Evolutionary conservation across 2,888 invertebrate genomes (phyloP).

Genomic region (Eremobia ochroleuca): DNA sequence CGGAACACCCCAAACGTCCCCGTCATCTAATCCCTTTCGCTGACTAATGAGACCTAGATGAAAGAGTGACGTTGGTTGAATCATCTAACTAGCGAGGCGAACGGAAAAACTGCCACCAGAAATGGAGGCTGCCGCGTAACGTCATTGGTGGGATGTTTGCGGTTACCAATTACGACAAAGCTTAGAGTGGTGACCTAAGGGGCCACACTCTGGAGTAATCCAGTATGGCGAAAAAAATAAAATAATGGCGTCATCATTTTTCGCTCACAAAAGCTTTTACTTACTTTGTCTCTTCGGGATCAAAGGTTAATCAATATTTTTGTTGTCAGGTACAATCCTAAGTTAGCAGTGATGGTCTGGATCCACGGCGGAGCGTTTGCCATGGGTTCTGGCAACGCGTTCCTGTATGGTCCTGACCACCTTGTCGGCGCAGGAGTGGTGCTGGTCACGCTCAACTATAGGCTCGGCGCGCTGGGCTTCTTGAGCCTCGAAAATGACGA

Average conservation of each 20-base stretch:
- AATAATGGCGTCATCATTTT: neutral
- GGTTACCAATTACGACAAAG: slow-evolving; percentile 4
- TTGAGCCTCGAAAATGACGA: slow-evolving; percentile 92
- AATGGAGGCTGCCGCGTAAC: neutral
- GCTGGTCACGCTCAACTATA: slow-evolving; percentile 92
- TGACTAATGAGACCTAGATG: slow-evolving; percentile 15
- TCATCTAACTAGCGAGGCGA: slow-evolving; percentile 3
- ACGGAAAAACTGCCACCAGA: neutral
- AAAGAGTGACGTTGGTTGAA: slow-evolving; percentile 15
- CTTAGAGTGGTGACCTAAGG: neutral
- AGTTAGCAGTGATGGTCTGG: slow-evolving; percentile 92
- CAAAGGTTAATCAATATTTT: neutral
- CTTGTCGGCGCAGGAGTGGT: slow-evolving; percentile 91
- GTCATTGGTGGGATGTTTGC: slow-evolving; percentile 15
- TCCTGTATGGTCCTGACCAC: slow-evolving; percentile 92
- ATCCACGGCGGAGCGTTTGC: slow-evolving; percentile 92
- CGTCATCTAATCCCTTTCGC: slow-evolving; percentile 1
- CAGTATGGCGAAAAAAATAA: neutral
- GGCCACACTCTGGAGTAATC: neutral
- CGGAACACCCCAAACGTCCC: neutral
- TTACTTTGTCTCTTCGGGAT: neutral
- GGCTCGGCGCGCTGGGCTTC: slow-evolving; percentile 92
- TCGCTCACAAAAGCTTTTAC: neutral
- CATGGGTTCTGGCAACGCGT: slow-evolving; percentile 92
- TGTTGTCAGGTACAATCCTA: slow-evolving; percentile 86